Percentiles rank a stretch among this genome's conserved stretches.
Conservation (phyloP, 2,797 vertebrate genomes). For the Gephyroberyx darwinii region DNA sequence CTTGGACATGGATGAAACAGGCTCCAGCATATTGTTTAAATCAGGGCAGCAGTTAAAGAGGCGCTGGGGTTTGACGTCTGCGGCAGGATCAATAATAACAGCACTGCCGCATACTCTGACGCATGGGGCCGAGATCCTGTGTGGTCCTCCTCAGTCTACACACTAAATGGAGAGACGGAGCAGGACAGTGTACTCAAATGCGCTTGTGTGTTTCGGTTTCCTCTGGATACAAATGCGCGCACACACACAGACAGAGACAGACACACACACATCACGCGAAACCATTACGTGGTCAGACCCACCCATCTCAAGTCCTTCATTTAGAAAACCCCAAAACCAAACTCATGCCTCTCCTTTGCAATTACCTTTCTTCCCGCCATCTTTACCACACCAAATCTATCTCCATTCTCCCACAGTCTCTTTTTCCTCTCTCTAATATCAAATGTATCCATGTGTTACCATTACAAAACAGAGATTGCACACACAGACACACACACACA, state of each 20-base stretch:
- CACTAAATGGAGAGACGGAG: constrained; percentile 64
- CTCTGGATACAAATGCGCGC: constrained; percentile 54
- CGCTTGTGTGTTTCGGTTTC: constrained; percentile 70
- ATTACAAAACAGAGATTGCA: constrained; percentile 38
- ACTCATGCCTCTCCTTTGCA: constrained; percentile 75
- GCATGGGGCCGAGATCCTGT: constrained; percentile 68
- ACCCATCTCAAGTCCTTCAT: constrained; percentile 75
- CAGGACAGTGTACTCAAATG: constrained; percentile 64
- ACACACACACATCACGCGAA: constrained; percentile 38
- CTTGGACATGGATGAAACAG: constrained; percentile 78
- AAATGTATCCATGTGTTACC: constrained; percentile 74
- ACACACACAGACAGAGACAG: constrained; percentile 36
- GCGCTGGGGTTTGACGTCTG: constrained; percentile 75
- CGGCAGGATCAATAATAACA: constrained; percentile 76
- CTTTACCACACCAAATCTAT: constrained; percentile 64
- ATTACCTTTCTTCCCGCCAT: constrained; percentile 77
- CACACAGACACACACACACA: constrained; percentile 38
- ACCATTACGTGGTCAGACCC: constrained; percentile 69
- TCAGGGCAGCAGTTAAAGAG: constrained; percentile 75
- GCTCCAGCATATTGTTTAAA: constrained; percentile 79
- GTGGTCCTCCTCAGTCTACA: constrained; percentile 69
- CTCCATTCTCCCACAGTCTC: constrained; percentile 70
- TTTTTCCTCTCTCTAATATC: constrained; percentile 62
- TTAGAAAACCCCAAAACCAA: constrained; percentile 77
- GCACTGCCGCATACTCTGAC: constrained; percentile 66